Evolutionary conservation across 2,797 vertebrate genomes (phyloP), one percentile per base, ranked within the genome.

Genomic region (Rhinophrynus dorsalis): DNA sequence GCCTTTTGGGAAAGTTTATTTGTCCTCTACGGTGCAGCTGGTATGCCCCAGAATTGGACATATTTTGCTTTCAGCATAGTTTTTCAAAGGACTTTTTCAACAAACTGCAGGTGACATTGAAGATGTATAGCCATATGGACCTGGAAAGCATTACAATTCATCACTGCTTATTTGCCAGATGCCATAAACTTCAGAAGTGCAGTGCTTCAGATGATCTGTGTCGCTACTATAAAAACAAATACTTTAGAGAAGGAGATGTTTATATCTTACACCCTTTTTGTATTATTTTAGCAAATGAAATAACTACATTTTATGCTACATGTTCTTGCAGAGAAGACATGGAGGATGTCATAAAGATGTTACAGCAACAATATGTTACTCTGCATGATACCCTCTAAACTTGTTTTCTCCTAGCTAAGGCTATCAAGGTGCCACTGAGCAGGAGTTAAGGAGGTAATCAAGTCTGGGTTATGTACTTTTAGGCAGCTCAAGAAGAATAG

Each of bases 131-230:
- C 84, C 87, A 87, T 87, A 87, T 89, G 89, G 85, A 75, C 64
- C 76, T 80, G 75, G 76, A 78, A 85, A 76, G 11, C 77, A 83
- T 81, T 80, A 71, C 76, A 79, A 88, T 90, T 84, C 59, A 88
- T 88, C 87, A 85, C 66, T 3, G 67, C 83, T 88, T 83, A 76
- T 86, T 89, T 86, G 84, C 83, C 88, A 89, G 87, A 86, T 90
- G 87, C 80, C 83, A 67, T 77, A 84, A 81, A 81, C 67, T 78
- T 79, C 76, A 76, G 74, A 68, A 69, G 83, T 64, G 58, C 67
- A 76, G 77, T 73, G 45, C 76, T 77, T 84, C 78, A 70, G 75
- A 81, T 71, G 78, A 73, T 51, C 48, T 60, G 45, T 58, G 69
- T 7, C 3, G 11, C n/a, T 15, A 44, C 78, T 83, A 76, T 71